Evolutionary conservation across 2,113 vertebrate genomes (phyloP), one percentile per base, ranked within the genome.

Genomic region (Aythya baeri): DNA sequence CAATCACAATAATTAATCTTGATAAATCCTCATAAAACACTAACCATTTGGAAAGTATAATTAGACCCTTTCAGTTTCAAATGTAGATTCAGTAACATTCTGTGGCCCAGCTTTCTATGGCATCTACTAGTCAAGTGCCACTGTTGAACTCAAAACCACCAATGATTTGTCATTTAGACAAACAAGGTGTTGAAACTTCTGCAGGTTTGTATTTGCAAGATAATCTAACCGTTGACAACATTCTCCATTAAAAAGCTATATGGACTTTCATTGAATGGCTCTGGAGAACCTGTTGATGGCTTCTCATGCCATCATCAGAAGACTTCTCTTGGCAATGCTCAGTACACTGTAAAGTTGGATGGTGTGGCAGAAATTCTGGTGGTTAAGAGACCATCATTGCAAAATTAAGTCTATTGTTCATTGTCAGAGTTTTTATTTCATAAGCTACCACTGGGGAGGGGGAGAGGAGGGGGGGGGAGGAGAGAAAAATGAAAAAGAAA

Each of bases 1-100:
- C 89, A 88, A 81, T 95, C 73, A 32, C 31, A 52, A 85, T 76
- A 90, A 95, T 96, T 94, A 96, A 87, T 96, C 92, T 91, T 75
- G 36, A 67, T 75, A 76, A 95, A 62, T 65, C 65, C 67, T 94
- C 52, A 75, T 94, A 89, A 91, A 88, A 52, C 83, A 62, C 75
- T 86, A 76, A 76, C 57, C 67, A 89, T 73, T 52, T 71, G 34
- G 58, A 95, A 83, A 92, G 52, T 79, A 83, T 44, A 80, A 91
- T 74, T 94, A 94, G 52, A 67, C 84, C 75, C 23, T 65, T 88
- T 89, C 43, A 49, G n/a, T 73, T 96, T 92, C 90, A 67, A 75
- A 92, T 58, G 41, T 80, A 62, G 50, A 75, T 71, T 91, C 54
- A 70, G 14, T 32, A n/a, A 26, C 18, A 72, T 7, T 62, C 31